Evolutionary conservation across 2,797 vertebrate species (phyloP).

Genomic region (Myiotriccus ornatus): DNA sequence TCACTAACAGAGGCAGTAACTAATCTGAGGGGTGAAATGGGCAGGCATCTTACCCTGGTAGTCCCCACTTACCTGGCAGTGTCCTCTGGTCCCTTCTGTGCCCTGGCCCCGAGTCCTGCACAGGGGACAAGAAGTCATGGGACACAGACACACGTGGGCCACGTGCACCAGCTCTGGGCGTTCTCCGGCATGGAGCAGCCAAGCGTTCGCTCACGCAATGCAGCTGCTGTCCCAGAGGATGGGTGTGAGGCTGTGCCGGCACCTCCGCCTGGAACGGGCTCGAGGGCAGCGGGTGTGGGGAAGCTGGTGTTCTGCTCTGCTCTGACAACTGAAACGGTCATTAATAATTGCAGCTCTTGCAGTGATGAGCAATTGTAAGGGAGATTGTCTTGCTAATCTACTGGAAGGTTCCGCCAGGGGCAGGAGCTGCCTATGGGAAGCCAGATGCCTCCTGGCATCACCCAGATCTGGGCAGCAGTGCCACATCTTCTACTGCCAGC

Average conservation of each 20-base stretch:
- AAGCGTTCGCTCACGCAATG: not conserved
- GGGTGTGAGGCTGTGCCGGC: not conserved
- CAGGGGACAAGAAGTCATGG: not conserved
- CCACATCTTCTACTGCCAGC: not conserved
- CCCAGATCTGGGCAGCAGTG: not conserved
- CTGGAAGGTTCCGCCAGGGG: slow-evolving; percentile 41
- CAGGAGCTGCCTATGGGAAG: not conserved
- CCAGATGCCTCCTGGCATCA: not conserved
- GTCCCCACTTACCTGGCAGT: accelerated
- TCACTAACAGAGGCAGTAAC: accelerated
- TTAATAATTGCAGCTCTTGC: slow-evolving; percentile 49
- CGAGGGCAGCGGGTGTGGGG: not conserved
- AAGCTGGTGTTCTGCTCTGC: not conserved
- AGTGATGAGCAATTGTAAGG: slow-evolving; percentile 29
- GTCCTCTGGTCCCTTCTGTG: not conserved
- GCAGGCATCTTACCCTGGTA: no score
- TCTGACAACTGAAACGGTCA: slow-evolving; percentile 45
- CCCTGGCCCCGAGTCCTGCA: accelerated
- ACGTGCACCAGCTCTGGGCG: not conserved
- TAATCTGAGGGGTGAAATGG: not conserved
- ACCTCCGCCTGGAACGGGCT: not conserved
- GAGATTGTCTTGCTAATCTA: slow-evolving; percentile 37
- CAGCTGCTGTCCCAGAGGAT: not conserved
- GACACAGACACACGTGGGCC: not conserved
- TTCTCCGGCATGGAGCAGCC: not conserved